phyloP scores from a whole-genome alignment of 2,797 vertebrate genomes.

The Calcarius lapponicus region DNA sequence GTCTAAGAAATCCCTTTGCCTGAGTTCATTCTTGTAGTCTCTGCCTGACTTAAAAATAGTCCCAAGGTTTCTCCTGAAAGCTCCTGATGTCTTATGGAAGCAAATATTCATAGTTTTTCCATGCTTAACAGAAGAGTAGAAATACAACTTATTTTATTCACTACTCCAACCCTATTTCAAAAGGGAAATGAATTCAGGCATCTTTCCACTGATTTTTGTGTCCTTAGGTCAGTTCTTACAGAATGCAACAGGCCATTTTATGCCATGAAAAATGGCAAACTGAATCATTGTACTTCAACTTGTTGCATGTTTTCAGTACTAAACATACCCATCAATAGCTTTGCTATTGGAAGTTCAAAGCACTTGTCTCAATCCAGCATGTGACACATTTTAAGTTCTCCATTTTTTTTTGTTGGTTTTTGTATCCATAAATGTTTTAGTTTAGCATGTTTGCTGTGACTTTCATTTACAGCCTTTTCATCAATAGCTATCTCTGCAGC shows the following conservation, averaged over 20 bases:
- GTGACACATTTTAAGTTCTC: slow-evolving; percentile 39
- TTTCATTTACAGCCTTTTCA: slow-evolving; percentile 90
- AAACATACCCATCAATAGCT: background rate
- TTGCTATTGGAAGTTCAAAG: slow-evolving; percentile 3
- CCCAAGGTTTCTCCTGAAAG: background rate
- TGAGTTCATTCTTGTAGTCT: background rate
- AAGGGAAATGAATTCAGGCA: background rate
- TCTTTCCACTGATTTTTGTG: slow-evolving; percentile 14
- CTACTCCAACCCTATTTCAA: background rate
- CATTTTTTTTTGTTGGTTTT: slow-evolving; percentile 48
- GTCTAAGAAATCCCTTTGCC: background rate
- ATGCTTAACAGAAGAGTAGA: background rate
- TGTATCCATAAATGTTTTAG: slow-evolving; percentile 72
- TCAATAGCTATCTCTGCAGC: slow-evolving; percentile 93
- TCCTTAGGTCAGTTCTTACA: background rate
- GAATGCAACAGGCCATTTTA: background rate
- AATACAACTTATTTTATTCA: background rate
- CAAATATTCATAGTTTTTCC: background rate
- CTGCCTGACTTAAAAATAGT: background rate
- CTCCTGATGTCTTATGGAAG: background rate
- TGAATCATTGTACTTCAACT: background rate
- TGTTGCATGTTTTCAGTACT: slow-evolving; percentile 12
- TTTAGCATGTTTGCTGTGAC: slow-evolving; percentile 75
- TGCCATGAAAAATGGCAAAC: background rate
- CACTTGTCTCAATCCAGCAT: slow-evolving; percentile 5